Conservation (phyloP, 2,797 vertebrate genomes). For the Pseudochirops corinnae region DNA sequence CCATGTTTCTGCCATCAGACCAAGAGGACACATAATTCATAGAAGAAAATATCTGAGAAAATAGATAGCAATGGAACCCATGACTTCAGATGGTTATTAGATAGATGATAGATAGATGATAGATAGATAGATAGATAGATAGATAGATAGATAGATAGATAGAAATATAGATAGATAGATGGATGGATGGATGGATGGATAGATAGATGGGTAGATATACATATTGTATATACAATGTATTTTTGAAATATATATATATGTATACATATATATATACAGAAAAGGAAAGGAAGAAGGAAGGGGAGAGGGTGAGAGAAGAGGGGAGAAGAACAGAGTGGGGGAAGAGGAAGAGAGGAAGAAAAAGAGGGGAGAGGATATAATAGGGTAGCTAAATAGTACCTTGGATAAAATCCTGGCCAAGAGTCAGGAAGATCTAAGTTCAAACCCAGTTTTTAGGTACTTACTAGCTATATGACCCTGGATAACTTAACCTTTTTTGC, state of each 20-base stretch:
- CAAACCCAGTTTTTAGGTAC: background rate
- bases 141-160: too few relatives aligned
- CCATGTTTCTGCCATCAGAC: too few relatives aligned
- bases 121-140: too few relatives aligned
- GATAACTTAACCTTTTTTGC: background rate
- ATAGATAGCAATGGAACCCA: background rate
- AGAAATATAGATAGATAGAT: too few relatives aligned
- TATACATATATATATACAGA: background rate
- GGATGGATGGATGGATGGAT: too few relatives aligned
- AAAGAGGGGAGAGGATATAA: background rate
- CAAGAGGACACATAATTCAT: too few relatives aligned
- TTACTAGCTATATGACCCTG: background rate
- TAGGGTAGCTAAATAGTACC: background rate
- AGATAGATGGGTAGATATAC: too few relatives aligned
- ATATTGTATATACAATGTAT: too few relatives aligned
- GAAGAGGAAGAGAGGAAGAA: background rate
- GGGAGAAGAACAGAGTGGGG: background rate
- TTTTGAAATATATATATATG: background rate
- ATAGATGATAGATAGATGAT: too few relatives aligned
- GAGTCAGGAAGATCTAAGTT: background rate
- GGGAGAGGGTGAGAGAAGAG: background rate
- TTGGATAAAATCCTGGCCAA: background rate
- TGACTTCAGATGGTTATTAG: too few relatives aligned
- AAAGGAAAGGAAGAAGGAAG: background rate
- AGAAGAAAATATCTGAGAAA: background rate